phyloP scores from a whole-genome alignment of 2,113 vertebrate species.

The Grammomys surdaster region DNA sequence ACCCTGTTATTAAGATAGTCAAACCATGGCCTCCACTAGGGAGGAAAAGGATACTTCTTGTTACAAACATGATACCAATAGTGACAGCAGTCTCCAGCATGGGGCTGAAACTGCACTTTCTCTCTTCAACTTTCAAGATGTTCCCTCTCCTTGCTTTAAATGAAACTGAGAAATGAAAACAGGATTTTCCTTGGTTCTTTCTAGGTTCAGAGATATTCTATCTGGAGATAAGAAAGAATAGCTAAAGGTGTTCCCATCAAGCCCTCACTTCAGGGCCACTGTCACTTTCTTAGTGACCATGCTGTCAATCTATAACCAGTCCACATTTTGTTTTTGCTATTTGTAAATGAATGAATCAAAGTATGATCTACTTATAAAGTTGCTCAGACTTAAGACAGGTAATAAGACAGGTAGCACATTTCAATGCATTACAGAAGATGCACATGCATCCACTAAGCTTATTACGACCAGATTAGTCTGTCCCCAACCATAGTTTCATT shows the following conservation, averaged over 20 bases:
- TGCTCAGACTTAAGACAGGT: not conserved
- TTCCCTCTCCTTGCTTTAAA: conserved; percentile 9
- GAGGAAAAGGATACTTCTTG: conserved; percentile 7
- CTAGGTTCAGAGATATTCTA: conserved; percentile 4
- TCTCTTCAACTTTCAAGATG: not conserved
- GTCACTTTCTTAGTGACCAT: not conserved
- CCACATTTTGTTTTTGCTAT: not conserved
- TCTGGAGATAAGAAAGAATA: not conserved
- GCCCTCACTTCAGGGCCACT: not conserved
- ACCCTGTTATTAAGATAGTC: not conserved
- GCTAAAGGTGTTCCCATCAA: not conserved
- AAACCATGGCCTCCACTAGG: not conserved
- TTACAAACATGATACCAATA: conserved; percentile 10
- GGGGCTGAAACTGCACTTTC: not conserved
- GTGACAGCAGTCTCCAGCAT: not conserved
- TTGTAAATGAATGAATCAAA: not conserved
- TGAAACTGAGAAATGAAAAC: not conserved
- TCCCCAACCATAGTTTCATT: not conserved
- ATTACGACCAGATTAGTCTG: not conserved
- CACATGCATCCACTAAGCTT: not conserved
- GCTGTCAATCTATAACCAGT: too few relatives aligned
- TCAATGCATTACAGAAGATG: not conserved
- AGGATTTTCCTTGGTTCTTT: not conserved
- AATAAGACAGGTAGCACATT: not conserved
- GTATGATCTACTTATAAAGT: not conserved